Evolutionary conservation across 2,888 invertebrate genomes (phyloP), one percentile per base, ranked within the genome.

Genomic region (Imbricaverruca yamaguchii): DNA sequence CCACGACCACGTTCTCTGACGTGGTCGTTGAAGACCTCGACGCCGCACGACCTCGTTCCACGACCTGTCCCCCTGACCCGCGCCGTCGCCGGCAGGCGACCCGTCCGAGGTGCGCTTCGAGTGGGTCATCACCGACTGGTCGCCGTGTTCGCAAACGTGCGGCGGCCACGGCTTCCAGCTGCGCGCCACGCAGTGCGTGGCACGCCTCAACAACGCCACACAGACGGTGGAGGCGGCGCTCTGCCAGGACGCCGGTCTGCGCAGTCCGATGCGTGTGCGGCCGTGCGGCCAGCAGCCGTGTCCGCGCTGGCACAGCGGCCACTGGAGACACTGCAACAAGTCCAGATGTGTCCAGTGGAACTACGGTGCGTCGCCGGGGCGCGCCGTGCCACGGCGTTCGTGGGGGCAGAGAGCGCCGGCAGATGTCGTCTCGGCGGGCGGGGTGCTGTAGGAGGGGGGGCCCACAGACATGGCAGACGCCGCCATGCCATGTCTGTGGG

Each of bases 41-140:
- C n/a, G n/a, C 39, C 39, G 39, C 39, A 39, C 39, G 39, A 39
- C 39, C 4, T 39, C 39, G 4, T 39, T 4, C 39, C 39, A 39
- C 39, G 39, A 39, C 39, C 39, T 39, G 2, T 39, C 2, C 65
- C 12, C 78, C 67, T 57, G 65, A 61, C 57, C 79, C 23, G 79
- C 18, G 56, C 15, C 78, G 12, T 13, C 18, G 12, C 80, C 80
- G 0, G 74, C 74, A 77, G 74, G 80, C 18, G 80, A 74, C 77
- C 78, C 74, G 55, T 80, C 61, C 55, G 59, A 67, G 25, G 81
- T 57, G 57, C n/a, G 91, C 85, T 94, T 93, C 86, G 91, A 92
- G 84, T 96, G 95, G 95, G 90, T 91, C 86, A 91, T 92, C 18
- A 92, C 93, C 0, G 92, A 93, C 15, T 97, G 97, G 97, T 93